Conservation (phyloP, 2,797 vertebrate species). For the Eulemur rubriventer region DNA sequence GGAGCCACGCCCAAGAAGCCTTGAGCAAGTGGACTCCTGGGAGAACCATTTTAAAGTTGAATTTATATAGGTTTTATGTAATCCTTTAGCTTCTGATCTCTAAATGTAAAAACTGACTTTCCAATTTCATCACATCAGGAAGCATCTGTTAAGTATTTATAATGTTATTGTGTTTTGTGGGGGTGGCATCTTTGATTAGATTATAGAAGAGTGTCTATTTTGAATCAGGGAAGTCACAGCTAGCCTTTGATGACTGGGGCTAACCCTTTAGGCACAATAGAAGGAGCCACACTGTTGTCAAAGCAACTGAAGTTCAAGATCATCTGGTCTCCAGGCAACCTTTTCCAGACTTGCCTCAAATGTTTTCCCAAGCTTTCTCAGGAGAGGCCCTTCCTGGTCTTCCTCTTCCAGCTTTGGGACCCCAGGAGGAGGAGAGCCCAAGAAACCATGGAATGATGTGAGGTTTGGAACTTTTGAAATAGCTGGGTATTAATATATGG, state of each 20-base stretch:
- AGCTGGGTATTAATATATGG: background rate
- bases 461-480: slow-evolving; percentile 59
- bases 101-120: slow-evolving; percentile 27
- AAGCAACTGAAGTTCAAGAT: slow-evolving; percentile 73
- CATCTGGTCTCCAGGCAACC: slow-evolving; percentile 72
- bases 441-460: slow-evolving; percentile 59
- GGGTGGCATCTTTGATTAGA: background rate
- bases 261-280: slow-evolving; percentile 57
- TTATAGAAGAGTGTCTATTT: slow-evolving; percentile 20
- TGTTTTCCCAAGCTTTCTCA: slow-evolving; percentile 53
- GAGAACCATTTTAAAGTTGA: slow-evolving; percentile 20
- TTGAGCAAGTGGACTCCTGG: background rate
- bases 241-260: background rate
- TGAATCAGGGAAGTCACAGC: slow-evolving; percentile 44
- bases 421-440: slow-evolving; percentile 45
- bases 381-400: slow-evolving; percentile 33
- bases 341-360: slow-evolving; percentile 59
- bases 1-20: no score
- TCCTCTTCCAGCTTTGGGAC: slow-evolving; percentile 40
- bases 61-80: slow-evolving; percentile 7
- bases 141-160: slow-evolving; percentile 44
- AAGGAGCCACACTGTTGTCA: slow-evolving; percentile 68
- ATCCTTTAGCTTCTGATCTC: background rate
- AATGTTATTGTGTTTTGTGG: background rate
- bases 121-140: slow-evolving; percentile 14